A percentile compares a stretch with the other conserved stretches of the same genome.
phyloP scores from a whole-genome alignment of 1,140 invertebrate species.

The Zaprionus davidi region DNA sequence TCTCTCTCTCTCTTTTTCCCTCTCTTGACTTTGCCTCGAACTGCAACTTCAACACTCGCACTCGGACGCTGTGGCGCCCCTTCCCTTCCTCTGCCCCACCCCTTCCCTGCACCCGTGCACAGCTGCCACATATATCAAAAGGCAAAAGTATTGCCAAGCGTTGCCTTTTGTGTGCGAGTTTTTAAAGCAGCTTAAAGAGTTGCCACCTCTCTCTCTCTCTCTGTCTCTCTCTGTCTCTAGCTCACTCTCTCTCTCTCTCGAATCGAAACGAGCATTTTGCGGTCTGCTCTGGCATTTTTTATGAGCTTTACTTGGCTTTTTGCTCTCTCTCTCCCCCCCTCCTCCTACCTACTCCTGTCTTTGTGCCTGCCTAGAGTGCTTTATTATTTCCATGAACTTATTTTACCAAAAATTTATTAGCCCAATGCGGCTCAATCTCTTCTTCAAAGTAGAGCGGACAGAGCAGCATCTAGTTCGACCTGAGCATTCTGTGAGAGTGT shows the following conservation, averaged over 20 bases:
- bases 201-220: slow-evolving; percentile 7
- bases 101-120: not conserved
- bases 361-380: not conserved
- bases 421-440: slow-evolving; percentile 28
- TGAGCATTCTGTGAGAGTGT: too few relatives aligned
- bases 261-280: slow-evolving; percentile 24
- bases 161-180: slow-evolving; percentile 43
- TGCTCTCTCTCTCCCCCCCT: not conserved
- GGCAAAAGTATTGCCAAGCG: slow-evolving; percentile 16
- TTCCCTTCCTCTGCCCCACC: not conserved
- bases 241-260: not conserved
- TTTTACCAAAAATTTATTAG: slow-evolving; percentile 35
- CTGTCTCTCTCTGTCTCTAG: not conserved
- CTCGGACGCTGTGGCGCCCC: slow-evolving; percentile 9
- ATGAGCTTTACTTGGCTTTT: slow-evolving; percentile 40
- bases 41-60: slow-evolving; percentile 5
- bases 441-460: not conserved
- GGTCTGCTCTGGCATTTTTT: slow-evolving; percentile 60
- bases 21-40: not conserved
- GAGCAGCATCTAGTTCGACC: too few relatives aligned
- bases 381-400: slow-evolving; percentile 30
- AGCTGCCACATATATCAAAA: slow-evolving; percentile 43
- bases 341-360: slow-evolving; percentile 8
- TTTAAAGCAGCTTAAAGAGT: slow-evolving; percentile 59
- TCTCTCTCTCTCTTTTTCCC: not conserved